phyloP scores from a whole-genome alignment of 2,113 vertebrate species.

The Apodemus speciosus region DNA sequence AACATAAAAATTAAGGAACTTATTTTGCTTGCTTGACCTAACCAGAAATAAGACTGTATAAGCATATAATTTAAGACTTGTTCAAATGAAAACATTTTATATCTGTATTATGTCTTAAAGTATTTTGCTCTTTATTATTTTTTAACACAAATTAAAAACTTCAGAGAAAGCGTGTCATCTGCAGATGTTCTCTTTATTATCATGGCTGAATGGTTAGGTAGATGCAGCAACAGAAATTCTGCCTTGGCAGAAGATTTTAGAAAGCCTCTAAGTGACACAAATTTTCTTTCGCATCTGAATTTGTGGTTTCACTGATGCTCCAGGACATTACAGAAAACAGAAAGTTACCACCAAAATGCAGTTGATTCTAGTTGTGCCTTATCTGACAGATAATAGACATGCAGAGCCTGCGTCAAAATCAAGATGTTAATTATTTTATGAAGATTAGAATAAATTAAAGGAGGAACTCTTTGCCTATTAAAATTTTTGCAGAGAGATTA shows the following conservation, averaged over 20 bases:
- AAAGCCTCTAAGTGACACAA: background rate
- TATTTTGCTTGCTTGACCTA: background rate
- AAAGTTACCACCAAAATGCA: slow-evolving; percentile 46
- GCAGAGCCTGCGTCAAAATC: slow-evolving; percentile 23
- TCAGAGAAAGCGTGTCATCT: background rate
- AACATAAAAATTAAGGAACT: slow-evolving; percentile 31
- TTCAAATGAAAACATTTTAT: background rate
- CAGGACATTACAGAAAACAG: slow-evolving; percentile 41
- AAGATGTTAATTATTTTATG: slow-evolving; percentile 57
- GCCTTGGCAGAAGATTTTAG: background rate
- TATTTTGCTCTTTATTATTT: background rate
- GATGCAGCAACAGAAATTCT: slow-evolving; percentile 25
- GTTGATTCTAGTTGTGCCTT: slow-evolving; percentile 41
- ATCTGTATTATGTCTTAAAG: slow-evolving; percentile 5
- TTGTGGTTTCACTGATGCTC: slow-evolving; percentile 43
- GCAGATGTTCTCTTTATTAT: slow-evolving; percentile 48
- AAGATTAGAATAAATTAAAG: slow-evolving; percentile 54
- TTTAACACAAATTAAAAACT: slow-evolving; percentile 32
- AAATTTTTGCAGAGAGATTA: slow-evolving; percentile 13
- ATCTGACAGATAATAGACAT: slow-evolving; percentile 34
- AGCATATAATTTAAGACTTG: background rate
- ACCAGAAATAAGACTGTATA: background rate
- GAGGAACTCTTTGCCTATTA: background rate
- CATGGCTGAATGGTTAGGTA: background rate
- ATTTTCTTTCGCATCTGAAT: slow-evolving; percentile 50